Base-by-base conservation (phyloP, 2,797 vertebrate genomes). In the Melanotaenia nigrans region DNA sequence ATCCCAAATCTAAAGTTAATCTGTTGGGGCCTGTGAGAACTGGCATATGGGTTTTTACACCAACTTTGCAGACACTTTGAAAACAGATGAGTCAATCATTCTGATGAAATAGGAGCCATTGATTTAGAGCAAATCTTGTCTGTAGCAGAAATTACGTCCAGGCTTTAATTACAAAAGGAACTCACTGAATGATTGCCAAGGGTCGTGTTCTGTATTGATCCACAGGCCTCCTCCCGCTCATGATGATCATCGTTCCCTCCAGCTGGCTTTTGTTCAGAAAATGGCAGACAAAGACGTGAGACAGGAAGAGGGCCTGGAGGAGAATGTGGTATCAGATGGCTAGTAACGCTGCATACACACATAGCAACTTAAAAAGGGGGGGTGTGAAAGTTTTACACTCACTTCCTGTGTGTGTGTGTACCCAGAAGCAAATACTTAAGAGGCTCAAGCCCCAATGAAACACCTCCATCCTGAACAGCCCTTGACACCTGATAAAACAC, bases 401-500 rank as follows among this genome's bases (percentile, higher is more conserved):
- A 65, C 30, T 81, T 85, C 81, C 79, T 86, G 68, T 79, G 66
- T 53, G 51, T 53, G 81, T 64, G 84, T 74, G 75, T 82, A 77
- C 80, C 85, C 86, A 82, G 83, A 68, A 90, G 85, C 83, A 87
- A 89, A 89, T 81, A 85, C 68, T 85, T 82, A 68, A 77, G 76
- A 71, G 84, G 67, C 77, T 82, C 62, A 71, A 61, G 77, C 55
- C 67, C 70, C 83, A 80, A 68, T 83, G 85, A 87, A 87, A 89
- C 87, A 87, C 85, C 78, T 90, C 82, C 64, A 61, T 77, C 63
- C 40, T 80, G 80, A 89, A 77, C 74, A 54, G 77, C 67, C 81
- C 51, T 78, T 54, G 11, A 90, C 89, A 92, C 90, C 89, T 91
- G 90, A 86, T 86, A 89, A 89, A 90, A 83, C 88, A 84, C 76